Evolutionary conservation across 2,797 vertebrate genomes (phyloP).

Genomic region (Semotilus atromaculatus): DNA sequence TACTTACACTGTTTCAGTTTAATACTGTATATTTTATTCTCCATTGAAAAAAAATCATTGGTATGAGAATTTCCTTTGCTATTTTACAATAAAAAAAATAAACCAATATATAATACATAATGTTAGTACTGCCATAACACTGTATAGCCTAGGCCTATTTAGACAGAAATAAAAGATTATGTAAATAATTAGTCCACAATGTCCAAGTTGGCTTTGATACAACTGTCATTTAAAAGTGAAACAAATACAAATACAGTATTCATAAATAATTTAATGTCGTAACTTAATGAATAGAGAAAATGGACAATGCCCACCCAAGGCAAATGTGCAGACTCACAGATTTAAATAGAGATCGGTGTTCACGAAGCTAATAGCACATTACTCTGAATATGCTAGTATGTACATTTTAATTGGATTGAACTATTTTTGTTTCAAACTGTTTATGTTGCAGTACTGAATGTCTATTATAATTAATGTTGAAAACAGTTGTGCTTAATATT

Average conservation of each 20-base stretch:
- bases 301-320: background rate
- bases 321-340: background rate
- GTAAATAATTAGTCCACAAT: background rate
- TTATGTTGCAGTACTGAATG: background rate
- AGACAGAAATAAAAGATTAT: background rate
- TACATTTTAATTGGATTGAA: background rate
- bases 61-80: background rate
- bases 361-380: background rate
- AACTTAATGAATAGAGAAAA: background rate
- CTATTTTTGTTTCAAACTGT: background rate
- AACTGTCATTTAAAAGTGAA: background rate
- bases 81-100: background rate
- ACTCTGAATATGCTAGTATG: background rate
- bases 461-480: background rate
- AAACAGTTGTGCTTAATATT: background rate
- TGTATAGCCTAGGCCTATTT: background rate
- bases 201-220: background rate
- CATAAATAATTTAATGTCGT: background rate
- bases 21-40: background rate
- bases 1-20: background rate
- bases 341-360: background rate
- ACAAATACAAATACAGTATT: background rate
- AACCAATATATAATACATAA: background rate
- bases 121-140: background rate
- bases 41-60: background rate